These are phyloP conservation scores for Lineus longissimus DNA, from an alignment of 1,140 invertebrate genomes.

Conservation along the genomic window DNA sequence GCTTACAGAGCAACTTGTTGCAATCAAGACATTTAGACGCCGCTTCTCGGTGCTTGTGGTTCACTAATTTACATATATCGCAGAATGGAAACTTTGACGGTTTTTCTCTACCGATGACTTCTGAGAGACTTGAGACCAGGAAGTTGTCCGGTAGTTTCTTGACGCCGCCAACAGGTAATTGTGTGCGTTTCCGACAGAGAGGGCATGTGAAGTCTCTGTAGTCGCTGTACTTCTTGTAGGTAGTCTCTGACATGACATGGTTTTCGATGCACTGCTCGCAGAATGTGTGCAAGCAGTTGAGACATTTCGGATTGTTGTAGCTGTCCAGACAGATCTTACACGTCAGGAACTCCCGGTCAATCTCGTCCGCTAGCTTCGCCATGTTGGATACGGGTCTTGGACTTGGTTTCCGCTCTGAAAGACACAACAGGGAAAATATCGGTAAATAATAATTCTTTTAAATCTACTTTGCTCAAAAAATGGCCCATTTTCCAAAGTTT, in stretches of 20 bases:
- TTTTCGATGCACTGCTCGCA: slow-evolving; percentile 73
- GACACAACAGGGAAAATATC: no score
- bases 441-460: no score
- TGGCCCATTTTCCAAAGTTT: no score
- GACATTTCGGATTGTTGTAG: slow-evolving; percentile 66
- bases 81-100: slow-evolving; percentile 53
- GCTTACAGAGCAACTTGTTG: slow-evolving; percentile 53
- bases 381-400: not conserved
- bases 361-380: not conserved
- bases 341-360: slow-evolving; percentile 31
- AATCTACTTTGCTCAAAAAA: no score
- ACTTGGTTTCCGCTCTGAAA: no score
- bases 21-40: slow-evolving; percentile 55
- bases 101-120: slow-evolving; percentile 46
- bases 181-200: slow-evolving; percentile 54
- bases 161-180: slow-evolving; percentile 53
- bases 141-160: slow-evolving; percentile 56
- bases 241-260: slow-evolving; percentile 50
- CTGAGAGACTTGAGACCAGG: slow-evolving; percentile 52
- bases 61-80: slow-evolving; percentile 54
- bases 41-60: slow-evolving; percentile 49
- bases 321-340: slow-evolving; percentile 54
- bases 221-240: slow-evolving; percentile 55
- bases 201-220: slow-evolving; percentile 56
- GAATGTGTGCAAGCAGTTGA: slow-evolving; percentile 89